phyloP scores from a whole-genome alignment of 2,888 invertebrate genomes.

The Chrysodeixis includens region DNA sequence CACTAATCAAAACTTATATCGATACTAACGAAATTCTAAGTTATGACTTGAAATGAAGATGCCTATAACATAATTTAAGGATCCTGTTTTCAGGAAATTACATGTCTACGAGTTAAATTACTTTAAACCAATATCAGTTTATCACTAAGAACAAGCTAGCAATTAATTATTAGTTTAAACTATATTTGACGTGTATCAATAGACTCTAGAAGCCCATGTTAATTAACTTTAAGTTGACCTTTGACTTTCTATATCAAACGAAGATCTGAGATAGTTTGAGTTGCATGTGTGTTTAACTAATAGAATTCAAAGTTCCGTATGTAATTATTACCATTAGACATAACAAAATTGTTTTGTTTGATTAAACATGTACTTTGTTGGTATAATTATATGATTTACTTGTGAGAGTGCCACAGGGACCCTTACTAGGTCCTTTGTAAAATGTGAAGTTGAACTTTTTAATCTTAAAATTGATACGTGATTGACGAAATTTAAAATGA shows the following conservation, averaged over 20 bases:
- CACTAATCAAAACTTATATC: not conserved
- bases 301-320: slow-evolving; percentile 14
- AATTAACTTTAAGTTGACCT: slow-evolving; percentile 37
- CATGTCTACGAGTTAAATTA: not conserved
- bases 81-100: slow-evolving; percentile 2
- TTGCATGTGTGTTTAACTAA: slow-evolving; percentile 10
- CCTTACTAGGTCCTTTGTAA: not conserved
- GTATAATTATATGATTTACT: not conserved
- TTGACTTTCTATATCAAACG: slow-evolving; percentile 25
- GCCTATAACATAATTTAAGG: not conserved
- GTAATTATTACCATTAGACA: not conserved
- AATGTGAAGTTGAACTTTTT: not conserved
- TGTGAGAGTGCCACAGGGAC: not conserved
- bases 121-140: slow-evolving; percentile 17
- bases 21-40: not conserved
- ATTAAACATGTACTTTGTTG: not conserved
- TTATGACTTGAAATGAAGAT: not conserved
- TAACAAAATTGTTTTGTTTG: not conserved
- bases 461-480: not conserved
- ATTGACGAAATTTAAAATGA: not conserved
- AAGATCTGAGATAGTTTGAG: slow-evolving; percentile 9
- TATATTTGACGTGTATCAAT: slow-evolving; percentile 34
- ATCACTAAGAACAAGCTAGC: slow-evolving; percentile 43
- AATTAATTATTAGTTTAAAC: slow-evolving; percentile 49
- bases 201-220: slow-evolving; percentile 35